These are phyloP conservation scores for Conchocele bisecta DNA, from an alignment of 2,888 invertebrate species.

Conservation along the genomic window DNA sequence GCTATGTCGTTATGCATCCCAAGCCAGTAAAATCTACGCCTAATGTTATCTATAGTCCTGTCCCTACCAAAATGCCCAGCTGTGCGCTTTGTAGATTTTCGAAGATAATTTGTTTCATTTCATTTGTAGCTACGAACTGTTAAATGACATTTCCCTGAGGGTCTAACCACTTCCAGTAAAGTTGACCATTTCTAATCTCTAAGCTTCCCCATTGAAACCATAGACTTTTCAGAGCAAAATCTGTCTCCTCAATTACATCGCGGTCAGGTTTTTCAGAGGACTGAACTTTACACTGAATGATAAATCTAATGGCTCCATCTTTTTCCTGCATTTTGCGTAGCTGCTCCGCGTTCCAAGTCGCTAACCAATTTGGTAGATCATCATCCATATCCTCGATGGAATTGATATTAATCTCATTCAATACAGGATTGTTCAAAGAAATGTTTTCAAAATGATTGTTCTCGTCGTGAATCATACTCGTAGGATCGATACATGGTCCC, in stretches of 20 bases:
- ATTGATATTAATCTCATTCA: too few relatives aligned
- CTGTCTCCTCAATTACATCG: background rate
- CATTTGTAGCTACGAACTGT: background rate
- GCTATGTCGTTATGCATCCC: slow-evolving; percentile 38
- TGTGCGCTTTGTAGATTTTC: background rate
- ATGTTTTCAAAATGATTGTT: too few relatives aligned
- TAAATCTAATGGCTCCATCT: background rate
- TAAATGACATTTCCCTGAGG: background rate
- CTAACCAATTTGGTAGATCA: slow-evolving; percentile 19
- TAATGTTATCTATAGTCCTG: slow-evolving; percentile 41
- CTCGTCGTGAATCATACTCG: too few relatives aligned
- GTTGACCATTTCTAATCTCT: background rate
- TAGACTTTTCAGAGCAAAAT: background rate
- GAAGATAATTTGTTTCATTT: background rate
- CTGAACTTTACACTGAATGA: background rate
- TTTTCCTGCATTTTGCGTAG: slow-evolving; percentile 4
- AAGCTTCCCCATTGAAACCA: slow-evolving; percentile 27
- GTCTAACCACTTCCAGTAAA: background rate
- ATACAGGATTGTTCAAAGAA: too few relatives aligned
- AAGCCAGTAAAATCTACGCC: slow-evolving; percentile 51
- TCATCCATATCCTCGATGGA: background rate
- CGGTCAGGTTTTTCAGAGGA: slow-evolving; percentile 1
- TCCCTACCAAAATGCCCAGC: slow-evolving; percentile 55
- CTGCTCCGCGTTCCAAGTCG: slow-evolving; percentile 13
- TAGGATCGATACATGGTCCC: too few relatives aligned